Percentiles rank a stretch among this genome's conserved stretches.
Evolutionary conservation across 2,113 vertebrate genomes (phyloP).

Genomic region (Melospiza melodia): DNA sequence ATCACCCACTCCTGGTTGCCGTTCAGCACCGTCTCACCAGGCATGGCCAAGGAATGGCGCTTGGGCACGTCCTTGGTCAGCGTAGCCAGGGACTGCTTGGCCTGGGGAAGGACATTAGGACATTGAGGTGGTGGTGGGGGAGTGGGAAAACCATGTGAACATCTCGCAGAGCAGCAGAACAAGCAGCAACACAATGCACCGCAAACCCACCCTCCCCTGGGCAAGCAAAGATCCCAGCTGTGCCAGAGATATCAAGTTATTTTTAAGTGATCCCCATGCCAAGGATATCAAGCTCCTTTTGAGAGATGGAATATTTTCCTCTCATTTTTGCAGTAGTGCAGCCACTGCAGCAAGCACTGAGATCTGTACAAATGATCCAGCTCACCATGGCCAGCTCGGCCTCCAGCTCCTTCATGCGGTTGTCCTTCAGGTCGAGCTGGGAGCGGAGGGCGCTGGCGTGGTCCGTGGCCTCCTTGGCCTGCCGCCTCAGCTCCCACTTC

Average conservation of each 20-base stretch:
- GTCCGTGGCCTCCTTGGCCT: conserved; percentile 96
- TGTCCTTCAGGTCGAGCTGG: conserved; percentile 97
- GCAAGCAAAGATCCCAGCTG: background rate
- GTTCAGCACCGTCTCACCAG: conserved; percentile 92
- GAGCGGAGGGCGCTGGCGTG: conserved; percentile 89
- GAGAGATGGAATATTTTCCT: background rate
- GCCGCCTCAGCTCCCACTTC: conserved; percentile 96
- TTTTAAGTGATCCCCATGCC: background rate
- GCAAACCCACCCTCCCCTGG: background rate
- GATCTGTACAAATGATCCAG: accelerated
- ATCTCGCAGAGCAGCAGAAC: accelerated
- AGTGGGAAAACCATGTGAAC: accelerated
- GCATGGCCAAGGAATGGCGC: conserved; percentile 96
- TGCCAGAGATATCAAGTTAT: background rate
- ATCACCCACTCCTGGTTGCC: conserved; percentile 99
- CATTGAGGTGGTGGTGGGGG: background rate
- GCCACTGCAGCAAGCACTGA: background rate
- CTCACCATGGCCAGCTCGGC: conserved; percentile 98
- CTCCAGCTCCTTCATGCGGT: conserved; percentile 98
- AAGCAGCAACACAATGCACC: background rate
- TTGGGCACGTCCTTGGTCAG: conserved; percentile 98
- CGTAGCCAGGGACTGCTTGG: conserved; percentile 96
- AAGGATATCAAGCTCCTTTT: background rate
- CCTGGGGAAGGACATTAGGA: conserved; percentile 70
- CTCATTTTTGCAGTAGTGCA: accelerated